Evolutionary conservation across 2,797 vertebrate species (phyloP).

Genomic region (Chaetodon trifasciatus): DNA sequence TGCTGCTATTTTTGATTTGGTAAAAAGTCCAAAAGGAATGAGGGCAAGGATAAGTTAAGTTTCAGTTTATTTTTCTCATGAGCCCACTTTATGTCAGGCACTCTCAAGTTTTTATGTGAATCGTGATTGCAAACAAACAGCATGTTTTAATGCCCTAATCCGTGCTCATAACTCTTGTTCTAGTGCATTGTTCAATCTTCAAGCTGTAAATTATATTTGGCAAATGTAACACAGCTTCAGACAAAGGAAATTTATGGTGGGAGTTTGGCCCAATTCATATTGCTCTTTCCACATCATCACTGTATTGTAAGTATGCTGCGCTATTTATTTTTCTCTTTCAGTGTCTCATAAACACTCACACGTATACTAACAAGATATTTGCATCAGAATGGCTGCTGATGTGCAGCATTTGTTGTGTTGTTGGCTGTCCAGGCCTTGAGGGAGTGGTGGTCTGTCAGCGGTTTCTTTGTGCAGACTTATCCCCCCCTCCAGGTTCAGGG

Average conservation of each 20-base stretch:
- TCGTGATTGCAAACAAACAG: background rate
- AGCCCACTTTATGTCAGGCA: background rate
- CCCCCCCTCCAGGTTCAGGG: conserved; percentile 40
- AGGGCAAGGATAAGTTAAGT: background rate
- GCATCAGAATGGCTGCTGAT: conserved; percentile 52
- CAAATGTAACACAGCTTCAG: background rate
- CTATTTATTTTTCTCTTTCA: conserved; percentile 4
- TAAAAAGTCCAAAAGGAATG: background rate
- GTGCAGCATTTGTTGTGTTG: conserved; percentile 45
- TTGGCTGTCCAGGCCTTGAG: conserved; percentile 38
- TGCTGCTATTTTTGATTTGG: background rate
- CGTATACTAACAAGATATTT: conserved; percentile 26
- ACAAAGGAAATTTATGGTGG: background rate
- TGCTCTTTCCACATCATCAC: background rate
- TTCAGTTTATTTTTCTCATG: background rate
- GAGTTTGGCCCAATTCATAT: background rate
- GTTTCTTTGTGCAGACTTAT: conserved; percentile 55
- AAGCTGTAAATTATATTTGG: background rate
- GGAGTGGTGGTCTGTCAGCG: conserved; percentile 58
- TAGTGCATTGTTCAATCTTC: background rate
- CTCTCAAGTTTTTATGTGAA: background rate
- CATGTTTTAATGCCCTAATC: background rate
- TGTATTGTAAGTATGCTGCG: conserved; percentile 2
- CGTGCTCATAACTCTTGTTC: background rate
- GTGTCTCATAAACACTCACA: background rate